phyloP scores from a whole-genome alignment of 2,888 invertebrate species.

The Acanthosoma haemorrhoidale region DNA sequence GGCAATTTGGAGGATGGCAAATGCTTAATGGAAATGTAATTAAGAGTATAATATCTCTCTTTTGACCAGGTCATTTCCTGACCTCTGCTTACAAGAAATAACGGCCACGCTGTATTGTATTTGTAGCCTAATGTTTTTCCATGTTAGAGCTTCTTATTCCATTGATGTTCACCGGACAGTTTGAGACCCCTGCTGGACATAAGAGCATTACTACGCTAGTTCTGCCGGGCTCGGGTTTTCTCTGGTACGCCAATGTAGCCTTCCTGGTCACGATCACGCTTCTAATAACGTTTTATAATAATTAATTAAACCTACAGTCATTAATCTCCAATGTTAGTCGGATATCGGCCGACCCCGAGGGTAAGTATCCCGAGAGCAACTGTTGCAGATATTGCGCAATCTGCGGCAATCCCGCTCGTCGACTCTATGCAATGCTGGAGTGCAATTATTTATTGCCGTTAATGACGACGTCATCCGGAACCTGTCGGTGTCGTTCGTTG shows the following conservation, averaged over 20 bases:
- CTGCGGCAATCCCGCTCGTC: no score
- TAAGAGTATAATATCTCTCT: no score
- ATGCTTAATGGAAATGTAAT: no score
- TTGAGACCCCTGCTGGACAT: background rate
- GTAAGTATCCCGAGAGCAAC: background rate
- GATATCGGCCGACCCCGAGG: background rate
- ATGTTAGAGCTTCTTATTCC: no score
- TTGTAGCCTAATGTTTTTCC: no score
- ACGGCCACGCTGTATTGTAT: no score
- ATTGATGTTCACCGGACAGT: no score
- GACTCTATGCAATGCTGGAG: no score
- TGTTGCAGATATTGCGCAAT: background rate
- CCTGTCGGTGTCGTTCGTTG: background rate
- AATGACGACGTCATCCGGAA: background rate
- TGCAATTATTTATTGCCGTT: no score
- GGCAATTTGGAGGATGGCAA: no score
- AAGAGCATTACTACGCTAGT: background rate
- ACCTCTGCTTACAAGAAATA: no score
- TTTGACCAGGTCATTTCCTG: no score
- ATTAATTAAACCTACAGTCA: slow-evolving; percentile 6
- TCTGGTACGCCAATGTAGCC: background rate
- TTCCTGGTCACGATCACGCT: background rate
- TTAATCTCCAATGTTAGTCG: background rate
- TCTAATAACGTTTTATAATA: background rate
- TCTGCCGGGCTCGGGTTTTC: background rate